Conservation (phyloP, 2,113 vertebrate genomes). For the Cyprinodon brontotheroides region DNA sequence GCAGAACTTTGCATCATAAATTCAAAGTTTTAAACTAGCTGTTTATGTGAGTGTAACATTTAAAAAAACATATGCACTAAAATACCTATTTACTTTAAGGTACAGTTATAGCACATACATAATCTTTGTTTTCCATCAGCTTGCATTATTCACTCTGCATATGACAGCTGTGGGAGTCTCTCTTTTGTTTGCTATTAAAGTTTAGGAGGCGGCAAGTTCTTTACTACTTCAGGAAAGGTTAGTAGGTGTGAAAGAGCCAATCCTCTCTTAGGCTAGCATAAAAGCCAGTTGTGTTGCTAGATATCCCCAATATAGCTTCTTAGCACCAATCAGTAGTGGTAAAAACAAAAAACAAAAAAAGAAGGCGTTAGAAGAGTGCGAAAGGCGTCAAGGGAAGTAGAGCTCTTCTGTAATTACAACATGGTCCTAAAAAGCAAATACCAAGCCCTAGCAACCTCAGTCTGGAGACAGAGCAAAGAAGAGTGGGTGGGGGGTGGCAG, state of each 20-base stretch:
- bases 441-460: constrained; percentile 84
- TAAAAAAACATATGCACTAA: background rate
- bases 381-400: constrained; percentile 64
- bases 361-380: constrained; percentile 42
- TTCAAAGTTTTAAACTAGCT: background rate
- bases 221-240: constrained; percentile 56
- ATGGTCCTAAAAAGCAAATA: constrained; percentile 83
- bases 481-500: constrained; percentile 20
- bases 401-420: constrained; percentile 85
- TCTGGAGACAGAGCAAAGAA: constrained; percentile 63
- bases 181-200: constrained; percentile 13
- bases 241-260: constrained; percentile 67
- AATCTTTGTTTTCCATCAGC: background rate
- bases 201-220: constrained; percentile 38
- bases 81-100: background rate
- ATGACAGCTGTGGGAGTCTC: constrained; percentile 17
- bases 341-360: constrained; percentile 61
- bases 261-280: constrained; percentile 54
- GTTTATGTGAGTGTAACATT: background rate
- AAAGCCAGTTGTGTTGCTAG: constrained; percentile 59
- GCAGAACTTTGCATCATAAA: background rate
- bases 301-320: constrained; percentile 63
- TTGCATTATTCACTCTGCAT: background rate
- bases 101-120: background rate
- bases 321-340: constrained; percentile 73